These are phyloP conservation scores for Augochlora pura DNA, from an alignment of 1,140 invertebrate genomes.

Conservation along the genomic window DNA sequence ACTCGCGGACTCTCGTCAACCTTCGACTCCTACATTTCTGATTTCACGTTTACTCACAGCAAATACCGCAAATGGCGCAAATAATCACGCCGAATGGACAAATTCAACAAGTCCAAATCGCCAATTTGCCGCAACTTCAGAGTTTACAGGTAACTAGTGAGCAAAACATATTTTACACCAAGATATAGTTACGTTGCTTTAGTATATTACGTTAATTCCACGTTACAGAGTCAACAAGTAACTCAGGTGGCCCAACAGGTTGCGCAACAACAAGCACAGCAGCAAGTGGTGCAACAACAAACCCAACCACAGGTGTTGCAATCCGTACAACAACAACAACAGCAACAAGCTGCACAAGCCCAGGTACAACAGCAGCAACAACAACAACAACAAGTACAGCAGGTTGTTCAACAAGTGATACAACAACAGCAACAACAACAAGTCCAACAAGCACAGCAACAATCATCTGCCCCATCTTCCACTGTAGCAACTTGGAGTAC, in stretches of 20 bases:
- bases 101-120: conserved; percentile 91
- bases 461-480: conserved; percentile 75
- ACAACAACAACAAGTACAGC: conserved; percentile 76
- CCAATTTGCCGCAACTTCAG: conserved; percentile 83
- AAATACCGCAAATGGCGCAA: conserved; percentile 87
- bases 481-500: conserved; percentile 76
- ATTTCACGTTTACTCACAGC: conserved; percentile 63
- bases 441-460: conserved; percentile 80
- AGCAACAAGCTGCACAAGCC: conserved; percentile 72
- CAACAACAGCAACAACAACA: conserved; percentile 76
- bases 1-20: too few species aligned
- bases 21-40: too few species aligned
- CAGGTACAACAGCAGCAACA: conserved; percentile 73
- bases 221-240: conserved; percentile 58
- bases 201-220: neutral
- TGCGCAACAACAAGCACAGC: conserved; percentile 75
- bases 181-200: neutral
- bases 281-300: conserved; percentile 72
- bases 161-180: neutral
- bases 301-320: conserved; percentile 72
- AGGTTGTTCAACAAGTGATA: conserved; percentile 68
- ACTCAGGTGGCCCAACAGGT: conserved; percentile 76
- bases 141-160: conserved; percentile 74
- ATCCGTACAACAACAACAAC: conserved; percentile 74
- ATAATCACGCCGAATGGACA: conserved; percentile 93